phyloP scores from a whole-genome alignment of 2,797 vertebrate genomes.

The Falco berigora region DNA sequence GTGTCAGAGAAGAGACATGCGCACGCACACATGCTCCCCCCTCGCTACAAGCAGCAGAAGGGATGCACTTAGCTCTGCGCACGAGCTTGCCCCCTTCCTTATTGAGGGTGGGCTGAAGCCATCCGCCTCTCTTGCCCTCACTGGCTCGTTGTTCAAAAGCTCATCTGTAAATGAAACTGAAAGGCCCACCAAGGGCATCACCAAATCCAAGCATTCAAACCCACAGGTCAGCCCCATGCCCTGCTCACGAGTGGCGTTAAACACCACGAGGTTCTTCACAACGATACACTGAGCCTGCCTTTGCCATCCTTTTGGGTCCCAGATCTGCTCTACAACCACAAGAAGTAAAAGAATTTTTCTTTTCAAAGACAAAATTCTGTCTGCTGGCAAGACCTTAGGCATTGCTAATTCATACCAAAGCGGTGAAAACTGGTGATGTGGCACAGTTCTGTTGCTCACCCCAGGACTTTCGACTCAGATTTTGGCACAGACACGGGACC shows the following conservation, averaged over 20 bases:
- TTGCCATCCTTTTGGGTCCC: background rate
- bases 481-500: background rate
- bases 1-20: background rate
- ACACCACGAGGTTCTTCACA: background rate
- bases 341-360: background rate
- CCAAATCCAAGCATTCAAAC: background rate
- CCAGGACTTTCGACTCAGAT: background rate
- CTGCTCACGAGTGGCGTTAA: fast-evolving
- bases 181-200: background rate
- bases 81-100: background rate
- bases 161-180: background rate
- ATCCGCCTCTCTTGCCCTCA: background rate
- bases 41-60: background rate
- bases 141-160: background rate
- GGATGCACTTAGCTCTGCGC: background rate
- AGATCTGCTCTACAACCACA: background rate
- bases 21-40: background rate
- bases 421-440: fast-evolving
- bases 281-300: fast-evolving
- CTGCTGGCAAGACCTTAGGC: background rate
- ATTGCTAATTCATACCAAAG: background rate
- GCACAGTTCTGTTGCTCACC: background rate
- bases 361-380: background rate
- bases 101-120: background rate
- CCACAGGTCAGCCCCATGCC: background rate